Base-by-base conservation (phyloP, 37 sponge, comb jelly and placozoan genomes). In the Halichondria panicea region DNA sequence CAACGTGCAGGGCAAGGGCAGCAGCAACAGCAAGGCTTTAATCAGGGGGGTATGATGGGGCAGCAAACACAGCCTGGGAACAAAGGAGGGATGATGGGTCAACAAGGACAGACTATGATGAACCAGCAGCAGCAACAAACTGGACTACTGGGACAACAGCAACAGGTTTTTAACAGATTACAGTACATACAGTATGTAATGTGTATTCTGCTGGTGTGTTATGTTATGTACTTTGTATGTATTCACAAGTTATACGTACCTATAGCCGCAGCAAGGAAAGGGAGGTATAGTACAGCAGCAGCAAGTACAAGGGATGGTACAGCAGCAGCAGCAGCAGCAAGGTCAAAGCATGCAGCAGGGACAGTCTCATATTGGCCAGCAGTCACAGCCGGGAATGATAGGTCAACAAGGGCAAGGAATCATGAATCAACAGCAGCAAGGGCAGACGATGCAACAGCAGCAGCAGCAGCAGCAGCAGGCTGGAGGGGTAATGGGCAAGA, bases 391-490 rank as follows among this genome's bases (percentile, higher is more conserved):
- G n/a, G n/a, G n/a, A n/a, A n/a, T n/a, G n/a, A n/a, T n/a, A n/a
- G n/a, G n/a, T n/a, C n/a, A n/a, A n/a, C n/a, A n/a, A n/a, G n/a
- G n/a, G 53, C 53, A 50, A 50, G 18, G 12, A 18, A 12, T 50
- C 12, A 50, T 50, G 53, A 50, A 50, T 50, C 53, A 18, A 19
- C 53, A 19, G 12, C 18, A 50, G 12, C 53, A 50, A 50, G 15
- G 18, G 18, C 53, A 50, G 53, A 12, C 12, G 53, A n/a, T n/a
- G n/a, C 53, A 50, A 28, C 72, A 48, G 37, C 72, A 48, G 21
- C 72, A 71, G 72, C 72, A 48, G 55, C 55, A 58, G 61, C 74
- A 74, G 55, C 74, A 54, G 61, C 22, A 19, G 2, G 44, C 55
- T 18, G 3, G 24, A 15, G 21, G 63, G 63, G 63, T 9, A n/a